These are phyloP conservation scores for Pyrgilauda ruficollis DNA, from an alignment of 2,113 vertebrate genomes.

Conservation along the genomic window DNA sequence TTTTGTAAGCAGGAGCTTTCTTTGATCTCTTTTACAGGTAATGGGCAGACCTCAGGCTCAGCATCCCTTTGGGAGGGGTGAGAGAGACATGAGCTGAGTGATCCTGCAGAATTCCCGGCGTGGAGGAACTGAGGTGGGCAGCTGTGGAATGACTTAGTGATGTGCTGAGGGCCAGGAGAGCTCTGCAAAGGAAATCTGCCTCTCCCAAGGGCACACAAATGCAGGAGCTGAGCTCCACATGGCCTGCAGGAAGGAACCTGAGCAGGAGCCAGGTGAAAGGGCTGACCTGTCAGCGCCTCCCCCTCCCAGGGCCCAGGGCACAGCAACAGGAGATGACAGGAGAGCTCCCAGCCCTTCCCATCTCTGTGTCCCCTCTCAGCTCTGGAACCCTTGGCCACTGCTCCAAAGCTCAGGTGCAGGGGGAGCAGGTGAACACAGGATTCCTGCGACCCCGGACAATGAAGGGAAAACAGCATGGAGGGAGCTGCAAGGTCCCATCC, in stretches of 20 bases:
- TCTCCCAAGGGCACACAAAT: background rate
- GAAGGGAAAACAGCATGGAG: background rate
- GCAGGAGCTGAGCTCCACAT: background rate
- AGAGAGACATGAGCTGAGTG: background rate
- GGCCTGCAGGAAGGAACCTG: background rate
- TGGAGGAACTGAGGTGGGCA: background rate
- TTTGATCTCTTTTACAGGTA: background rate
- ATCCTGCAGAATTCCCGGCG: background rate
- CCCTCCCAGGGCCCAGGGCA: background rate
- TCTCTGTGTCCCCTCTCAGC: background rate
- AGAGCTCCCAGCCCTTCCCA: background rate
- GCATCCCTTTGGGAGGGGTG: background rate
- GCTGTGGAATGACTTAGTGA: background rate
- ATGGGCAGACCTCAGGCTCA: background rate
- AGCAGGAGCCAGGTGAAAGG: background rate
- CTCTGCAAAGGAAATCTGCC: background rate
- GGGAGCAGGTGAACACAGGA: background rate
- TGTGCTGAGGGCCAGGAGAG: background rate
- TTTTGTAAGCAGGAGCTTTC: background rate
- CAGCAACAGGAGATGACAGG: background rate
- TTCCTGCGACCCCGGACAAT: fast-evolving
- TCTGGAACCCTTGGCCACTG: background rate
- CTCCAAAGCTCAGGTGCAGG: background rate
- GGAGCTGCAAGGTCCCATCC: background rate
- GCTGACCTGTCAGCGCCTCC: background rate